Evolutionary conservation across 2,888 invertebrate genomes (phyloP), one percentile per base, ranked within the genome.

Genomic region (Archips xylosteana): DNA sequence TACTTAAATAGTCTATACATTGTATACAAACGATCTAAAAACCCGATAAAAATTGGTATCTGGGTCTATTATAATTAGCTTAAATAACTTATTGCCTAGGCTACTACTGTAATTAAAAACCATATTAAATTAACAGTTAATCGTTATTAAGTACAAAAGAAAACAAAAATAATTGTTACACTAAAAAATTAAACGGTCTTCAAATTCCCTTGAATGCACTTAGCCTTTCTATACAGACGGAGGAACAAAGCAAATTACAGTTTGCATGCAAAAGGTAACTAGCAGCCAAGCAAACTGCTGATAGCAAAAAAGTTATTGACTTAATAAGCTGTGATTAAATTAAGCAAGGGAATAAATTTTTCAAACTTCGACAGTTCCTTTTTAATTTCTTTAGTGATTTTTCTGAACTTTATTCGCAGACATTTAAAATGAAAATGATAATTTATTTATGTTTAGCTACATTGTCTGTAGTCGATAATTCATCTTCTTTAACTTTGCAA

Each of bases 401-500:
- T 49, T 49, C 49, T 49, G 13, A 13, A 54, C 9, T 15, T 23
- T 54, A 23, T 54, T 12, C 45, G 49, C 49, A 49, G 49, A 64
- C n/a, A 39, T 59, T 65, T 39, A 49, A 64, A 70, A 39, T 60
- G 71, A 49, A 64, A 70, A 39, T 60, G 71, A 32, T 65, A 36
- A 59, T 64, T 68, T 47, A 63, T 39, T 57, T 36, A 60, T 69
- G 69, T 42, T 69, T 70, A 39, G 60, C 74, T 63, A 57, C 15
- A 32, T 36, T 60, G 69, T 49, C 51, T 51, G 60, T 69, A 60
- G 68, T 49, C 42, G 64, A 74, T 74, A 74, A 74, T 74, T 74
- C 70, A 74, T 70, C 64, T 74, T 74, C 70, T 65, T 74, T 73
- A 49, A 36, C 51, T 60, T n/a, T 54, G 59, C 68, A 74, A 74